A percentile compares a stretch with the other conserved stretches of the same genome.
Conservation (phyloP, 2,113 vertebrate species). For the Ranitomeya imitator region DNA sequence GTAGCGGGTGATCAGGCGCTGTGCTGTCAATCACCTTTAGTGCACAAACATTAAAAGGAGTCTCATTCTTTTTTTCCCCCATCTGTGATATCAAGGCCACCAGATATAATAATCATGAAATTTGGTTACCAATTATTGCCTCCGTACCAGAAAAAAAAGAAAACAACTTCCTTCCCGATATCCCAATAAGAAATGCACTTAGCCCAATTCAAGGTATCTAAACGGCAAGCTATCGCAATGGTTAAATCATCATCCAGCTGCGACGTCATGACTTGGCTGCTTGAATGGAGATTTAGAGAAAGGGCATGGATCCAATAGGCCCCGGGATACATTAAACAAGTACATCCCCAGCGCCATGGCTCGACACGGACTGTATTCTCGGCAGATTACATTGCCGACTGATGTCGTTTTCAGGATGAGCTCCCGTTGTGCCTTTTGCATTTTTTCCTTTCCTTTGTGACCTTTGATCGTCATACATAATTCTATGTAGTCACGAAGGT, state of each 20-base stretch:
- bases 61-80: not conserved
- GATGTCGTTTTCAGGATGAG: not conserved
- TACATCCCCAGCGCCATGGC: not conserved
- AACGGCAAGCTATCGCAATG: not conserved
- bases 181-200: no score
- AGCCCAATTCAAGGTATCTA: not conserved
- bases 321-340: slow-evolving; percentile 21
- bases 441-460: not conserved
- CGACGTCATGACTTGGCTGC: not conserved
- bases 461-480: no score
- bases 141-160: not conserved
- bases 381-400: slow-evolving; percentile 6
- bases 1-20: slow-evolving; percentile 16
- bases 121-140: not conserved
- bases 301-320: slow-evolving; percentile 30
- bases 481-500: no score
- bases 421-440: not conserved
- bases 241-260: not conserved
- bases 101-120: not conserved
- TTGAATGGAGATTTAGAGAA: not conserved
- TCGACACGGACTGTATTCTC: not conserved
- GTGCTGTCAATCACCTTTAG: slow-evolving; percentile 20
- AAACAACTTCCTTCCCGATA: not conserved
- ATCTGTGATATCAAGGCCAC: not conserved
- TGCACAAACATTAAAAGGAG: slow-evolving; percentile 8